phyloP scores from a whole-genome alignment of 2,888 invertebrate genomes.

The Dolomedes plantarius region DNA sequence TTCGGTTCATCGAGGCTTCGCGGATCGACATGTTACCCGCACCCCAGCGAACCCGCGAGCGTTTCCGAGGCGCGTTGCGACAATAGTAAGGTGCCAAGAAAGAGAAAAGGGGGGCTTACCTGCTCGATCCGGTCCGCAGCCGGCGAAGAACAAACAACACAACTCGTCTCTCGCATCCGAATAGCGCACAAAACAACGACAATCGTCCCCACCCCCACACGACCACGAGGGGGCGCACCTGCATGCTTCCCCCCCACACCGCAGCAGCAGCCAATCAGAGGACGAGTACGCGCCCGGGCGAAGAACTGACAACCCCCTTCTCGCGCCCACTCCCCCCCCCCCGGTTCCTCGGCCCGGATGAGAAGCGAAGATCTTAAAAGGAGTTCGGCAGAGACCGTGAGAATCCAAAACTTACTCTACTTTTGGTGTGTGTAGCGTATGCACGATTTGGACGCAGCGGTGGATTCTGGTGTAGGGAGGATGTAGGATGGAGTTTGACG shows the following conservation, averaged over 20 bases:
- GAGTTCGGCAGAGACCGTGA: not conserved
- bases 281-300: not conserved
- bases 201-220: not conserved
- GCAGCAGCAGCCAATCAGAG: not conserved
- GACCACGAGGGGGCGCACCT: slow-evolving; percentile 12
- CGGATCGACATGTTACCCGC: no score
- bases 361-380: slow-evolving; percentile 4
- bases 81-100: no score
- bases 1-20: no score
- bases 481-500: no score
- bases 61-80: no score
- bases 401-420: not conserved
- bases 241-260: not conserved
- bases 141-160: slow-evolving; percentile 6
- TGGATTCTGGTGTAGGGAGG: no score
- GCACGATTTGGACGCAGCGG: no score
- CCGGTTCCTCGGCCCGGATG: not conserved
- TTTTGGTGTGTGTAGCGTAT: no score
- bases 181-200: not conserved
- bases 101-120: not conserved
- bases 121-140: not conserved
- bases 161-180: slow-evolving; percentile 9
- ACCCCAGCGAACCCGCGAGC: no score
- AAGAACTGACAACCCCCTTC: slow-evolving; percentile 1
- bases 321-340: not conserved